A percentile compares a stretch with the other conserved stretches of the same genome.
Evolutionary conservation across 2,888 invertebrate genomes (phyloP).

Genomic region (Trissolcus japonicus): DNA sequence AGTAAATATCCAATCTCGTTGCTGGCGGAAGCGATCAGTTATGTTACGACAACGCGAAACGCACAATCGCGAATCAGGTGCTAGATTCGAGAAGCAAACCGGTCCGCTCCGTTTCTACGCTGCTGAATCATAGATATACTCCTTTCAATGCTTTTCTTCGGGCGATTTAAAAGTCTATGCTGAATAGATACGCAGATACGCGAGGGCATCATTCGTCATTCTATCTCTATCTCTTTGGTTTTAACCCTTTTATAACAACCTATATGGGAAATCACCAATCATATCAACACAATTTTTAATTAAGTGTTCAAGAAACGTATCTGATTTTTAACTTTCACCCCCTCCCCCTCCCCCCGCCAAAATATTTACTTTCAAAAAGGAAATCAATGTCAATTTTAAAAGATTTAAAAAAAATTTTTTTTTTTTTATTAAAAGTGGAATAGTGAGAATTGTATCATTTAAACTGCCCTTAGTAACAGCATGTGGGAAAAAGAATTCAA

Average conservation of each 20-base stretch:
- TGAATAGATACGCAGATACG: constrained; percentile 45
- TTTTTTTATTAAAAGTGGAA: background rate
- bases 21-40: constrained; percentile 69
- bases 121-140: constrained; percentile 53
- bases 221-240: constrained; percentile 32
- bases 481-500: constrained; percentile 25
- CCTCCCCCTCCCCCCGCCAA: too few species aligned
- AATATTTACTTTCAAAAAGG: too few species aligned
- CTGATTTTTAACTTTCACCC: background rate
- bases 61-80: constrained; percentile 58
- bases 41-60: constrained; percentile 58
- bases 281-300: background rate
- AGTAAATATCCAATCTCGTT: constrained; percentile 56
- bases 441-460: constrained; percentile 9
- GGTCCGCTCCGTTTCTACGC: constrained; percentile 44
- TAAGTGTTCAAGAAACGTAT: background rate
- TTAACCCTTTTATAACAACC: constrained; percentile 19
- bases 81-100: constrained; percentile 46
- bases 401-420: background rate
- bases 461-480: constrained; percentile 7
- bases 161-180: constrained; percentile 40
- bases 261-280: background rate
- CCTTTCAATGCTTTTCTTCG: constrained; percentile 51
- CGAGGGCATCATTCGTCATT: constrained; percentile 39
- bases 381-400: background rate